These are phyloP conservation scores for Euzetes globulus DNA, from an alignment of 2,888 invertebrate genomes.

Conservation along the genomic window DNA sequence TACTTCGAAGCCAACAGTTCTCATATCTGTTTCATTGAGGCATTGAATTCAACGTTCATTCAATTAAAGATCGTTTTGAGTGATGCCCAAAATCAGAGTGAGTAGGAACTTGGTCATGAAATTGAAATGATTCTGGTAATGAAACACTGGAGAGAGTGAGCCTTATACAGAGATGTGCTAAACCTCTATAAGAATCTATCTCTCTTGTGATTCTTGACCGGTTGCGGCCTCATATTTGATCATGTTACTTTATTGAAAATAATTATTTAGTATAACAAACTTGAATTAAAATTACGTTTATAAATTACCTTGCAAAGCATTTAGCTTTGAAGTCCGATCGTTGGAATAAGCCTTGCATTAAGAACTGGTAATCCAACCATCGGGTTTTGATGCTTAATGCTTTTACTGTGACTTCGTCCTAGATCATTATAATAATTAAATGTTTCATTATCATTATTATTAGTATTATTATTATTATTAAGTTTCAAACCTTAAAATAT, in stretches of 20 bases:
- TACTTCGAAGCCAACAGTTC: too few species aligned
- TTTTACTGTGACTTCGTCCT: not conserved
- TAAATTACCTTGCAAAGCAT: not conserved
- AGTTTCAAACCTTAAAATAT: too few species aligned
- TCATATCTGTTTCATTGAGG: not conserved
- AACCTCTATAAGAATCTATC: constrained; percentile 19
- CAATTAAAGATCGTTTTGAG: too few species aligned
- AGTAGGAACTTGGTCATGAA: too few species aligned
- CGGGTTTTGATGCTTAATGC: constrained; percentile 23
- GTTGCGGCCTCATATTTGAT: not conserved
- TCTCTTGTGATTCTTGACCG: constrained; percentile 17
- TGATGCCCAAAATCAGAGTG: too few species aligned
- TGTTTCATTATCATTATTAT: too few species aligned
- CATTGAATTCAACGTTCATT: not conserved
- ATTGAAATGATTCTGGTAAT: not conserved
- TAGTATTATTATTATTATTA: too few species aligned
- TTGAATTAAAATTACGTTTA: too few species aligned
- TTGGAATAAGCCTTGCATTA: constrained; percentile 9
- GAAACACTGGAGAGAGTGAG: constrained; percentile 26
- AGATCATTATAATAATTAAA: not conserved
- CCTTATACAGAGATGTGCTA: not conserved
- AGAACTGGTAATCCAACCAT: constrained; percentile 10
- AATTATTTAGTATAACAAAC: too few species aligned
- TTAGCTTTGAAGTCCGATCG: constrained; percentile 25
- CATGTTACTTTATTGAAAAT: too few species aligned